Evolutionary conservation across 2,888 invertebrate genomes (phyloP), one percentile per base, ranked within the genome.

Genomic region (Volucella inanis): DNA sequence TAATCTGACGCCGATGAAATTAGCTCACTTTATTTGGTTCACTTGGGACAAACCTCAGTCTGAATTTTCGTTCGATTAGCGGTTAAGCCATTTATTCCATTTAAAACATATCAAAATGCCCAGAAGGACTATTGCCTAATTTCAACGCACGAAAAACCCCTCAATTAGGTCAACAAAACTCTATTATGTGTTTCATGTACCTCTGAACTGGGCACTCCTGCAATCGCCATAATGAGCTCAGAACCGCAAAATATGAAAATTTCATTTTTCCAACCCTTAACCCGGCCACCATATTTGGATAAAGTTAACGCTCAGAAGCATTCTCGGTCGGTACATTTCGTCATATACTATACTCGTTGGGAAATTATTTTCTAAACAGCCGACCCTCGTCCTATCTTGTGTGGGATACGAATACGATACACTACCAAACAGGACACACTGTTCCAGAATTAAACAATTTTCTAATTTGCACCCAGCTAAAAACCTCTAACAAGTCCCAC

Each of bases 391-490:
- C 15, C 15, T 31, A 2, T 11, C 14, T 11, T 9, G 11, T 39
- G 38, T 10, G 12, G n/a, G 10, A 8, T 8, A 12, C n/a, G 45
- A 15, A 12, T 47, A 39, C 3, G 41, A 18, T 59, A n/a, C 49
- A 1, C 22, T 41, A 31, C 55, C 18, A 50, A 61, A 54, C 9
- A 61, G 59, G 61, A 64, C 41, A 83, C 77, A 74, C 68, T 52
- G 78, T 57, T 80, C 11, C 18, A 67, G 76, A 85, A 85, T 85
- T 85, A 85, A 85, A 85, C 80, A 85, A 85, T 85, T 85, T 85
- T 77, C 76, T 85, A 85, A 85, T 85, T 85, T 85, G 76, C 85
- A 85, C 76, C 85, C 85, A 84, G 79, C 84, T 79, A 84, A 83
- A 55, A 50, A 47, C 67, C 72, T 31, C 31, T 83, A 83, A 84